Evolutionary conservation across 2,113 vertebrate species (phyloP), one percentile per base, ranked within the genome.

Genomic region (Callipepla squamata): DNA sequence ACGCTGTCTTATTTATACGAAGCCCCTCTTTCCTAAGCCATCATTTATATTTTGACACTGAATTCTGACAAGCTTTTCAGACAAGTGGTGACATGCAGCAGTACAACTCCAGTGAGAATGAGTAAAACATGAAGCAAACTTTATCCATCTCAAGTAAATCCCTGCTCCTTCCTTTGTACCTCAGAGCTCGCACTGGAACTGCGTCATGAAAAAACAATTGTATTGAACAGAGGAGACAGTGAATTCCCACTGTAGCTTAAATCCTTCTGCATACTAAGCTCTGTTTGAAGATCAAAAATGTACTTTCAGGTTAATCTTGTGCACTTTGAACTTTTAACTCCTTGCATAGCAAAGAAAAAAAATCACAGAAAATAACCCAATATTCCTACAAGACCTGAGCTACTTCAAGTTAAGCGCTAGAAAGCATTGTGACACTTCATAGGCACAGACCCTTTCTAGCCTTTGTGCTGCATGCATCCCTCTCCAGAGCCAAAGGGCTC

Each of bases 231-330:
- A 80, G 61, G 66, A 78, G 84, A 40, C 36, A 50, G 38, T 50
- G 80, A 85, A 95, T 91, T 96, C 79, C 65, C 79, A 80, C 30
- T 53, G 57, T 38, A 58, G 51, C 28, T 89, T 78, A 94, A 94
- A 87, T 62, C 87, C 67, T 85, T 84, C 87, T 73, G 82, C 73
- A 75, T 13, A 80, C 61, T 80, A 84, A 87, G 40, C n/a, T 75
- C 26, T 11, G 20, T 42, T 51, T 74, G 74, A 85, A 92, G 87
- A 94, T 80, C 76, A 67, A 57, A 72, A 72, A 67, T 0, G 16
- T 62, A 65, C 80, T 58, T 80, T 88, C 18, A 9, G 34, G 65
- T 91, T 91, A 91, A 91, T 63, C 53, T 59, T 65, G 38, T 44
- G 30, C 38, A 38, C 66, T 91, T 53, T 73, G 32, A 84, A 82